These are phyloP conservation scores for Taphrorychus bicolor DNA, from an alignment of 2,888 invertebrate species.

Conservation along the genomic window DNA sequence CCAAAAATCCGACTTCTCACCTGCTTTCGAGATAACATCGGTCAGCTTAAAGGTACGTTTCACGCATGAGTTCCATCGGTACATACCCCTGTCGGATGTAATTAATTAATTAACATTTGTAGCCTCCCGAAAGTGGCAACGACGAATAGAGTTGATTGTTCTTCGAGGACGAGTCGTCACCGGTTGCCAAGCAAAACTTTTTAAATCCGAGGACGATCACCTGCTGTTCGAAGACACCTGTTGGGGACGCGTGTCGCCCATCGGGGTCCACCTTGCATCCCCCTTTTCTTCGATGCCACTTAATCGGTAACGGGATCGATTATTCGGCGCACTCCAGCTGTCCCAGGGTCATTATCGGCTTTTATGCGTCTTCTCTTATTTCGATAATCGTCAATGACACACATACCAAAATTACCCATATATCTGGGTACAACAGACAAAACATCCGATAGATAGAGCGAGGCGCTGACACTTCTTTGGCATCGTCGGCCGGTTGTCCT, in stretches of 20 bases:
- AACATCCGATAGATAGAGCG: slow-evolving; percentile 24
- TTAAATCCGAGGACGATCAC: neutral
- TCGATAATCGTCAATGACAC: slow-evolving; percentile 12
- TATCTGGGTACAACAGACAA: slow-evolving; percentile 34
- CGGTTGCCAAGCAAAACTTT: neutral
- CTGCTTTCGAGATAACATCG: neutral
- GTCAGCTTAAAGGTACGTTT: neutral
- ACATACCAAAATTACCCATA: slow-evolving; percentile 16
- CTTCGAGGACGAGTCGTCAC: neutral
- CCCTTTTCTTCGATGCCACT: neutral
- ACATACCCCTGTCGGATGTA: neutral
- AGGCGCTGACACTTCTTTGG: slow-evolving; percentile 26
- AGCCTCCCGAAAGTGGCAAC: neutral
- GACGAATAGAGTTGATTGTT: too few relatives aligned
- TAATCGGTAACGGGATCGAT: neutral
- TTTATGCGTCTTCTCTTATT: neutral
- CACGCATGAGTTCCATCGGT: neutral
- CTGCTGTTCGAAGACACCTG: neutral
- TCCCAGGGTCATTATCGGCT: neutral
- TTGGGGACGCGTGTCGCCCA: neutral
- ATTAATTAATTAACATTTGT: neutral
- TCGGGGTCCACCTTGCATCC: neutral
- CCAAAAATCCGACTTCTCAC: too few relatives aligned
- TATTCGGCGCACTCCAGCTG: neutral
- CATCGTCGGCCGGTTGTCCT: slow-evolving; percentile 20